Base-by-base conservation (phyloP, 2,797 vertebrate genomes). In the Eulemur rubriventer region DNA sequence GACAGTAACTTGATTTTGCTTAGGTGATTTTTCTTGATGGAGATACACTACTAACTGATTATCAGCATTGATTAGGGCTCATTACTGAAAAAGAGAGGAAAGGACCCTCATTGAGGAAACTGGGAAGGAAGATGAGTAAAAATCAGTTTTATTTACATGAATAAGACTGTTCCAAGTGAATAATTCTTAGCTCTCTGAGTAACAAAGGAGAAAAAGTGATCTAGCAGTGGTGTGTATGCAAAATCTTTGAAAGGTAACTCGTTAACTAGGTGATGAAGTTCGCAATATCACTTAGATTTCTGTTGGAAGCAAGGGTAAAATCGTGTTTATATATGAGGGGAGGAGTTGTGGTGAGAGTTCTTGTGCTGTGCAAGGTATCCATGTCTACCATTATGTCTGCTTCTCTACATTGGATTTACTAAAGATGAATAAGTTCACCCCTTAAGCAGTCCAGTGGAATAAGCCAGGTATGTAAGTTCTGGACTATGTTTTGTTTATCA, bases 181-280 rank as follows among this genome's bases (percentile, higher is more conserved):
- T 80, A 84, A 80, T 87, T 86, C 20, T 41, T 76, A 69, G 30
- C 18, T 30, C 18, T 65, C 18, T 41, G 70, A 72, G n/a, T 20
- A 95, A 88, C 72, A 65, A 38, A 88, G 16, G 26, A 90, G 81
- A 65, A 82, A 93, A 94, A 81, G 50, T 46, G 38, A 79, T 48
- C 41, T 38, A 85, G 20, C 28, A 1, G 48, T 70, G 48, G 3
- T 78, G 11, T 57, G 16, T 94, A 17, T 72, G 13, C 14, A 83
- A 87, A 55, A 46, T 87, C 78, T 72, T 88, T 95, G 59, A 96
- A 90, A 92, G 59, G 24, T 86, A 61, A 55, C 83, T 70, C 46
- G 8, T 76, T 95, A 75, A 61, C n/a, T 84, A 38, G 16, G 17
- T 92, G 48, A 38, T 91, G 26, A 9, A 85, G 5, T 79, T 92